Conservation (phyloP, 2,888 invertebrate species). For the Geotrupes spiniger region DNA sequence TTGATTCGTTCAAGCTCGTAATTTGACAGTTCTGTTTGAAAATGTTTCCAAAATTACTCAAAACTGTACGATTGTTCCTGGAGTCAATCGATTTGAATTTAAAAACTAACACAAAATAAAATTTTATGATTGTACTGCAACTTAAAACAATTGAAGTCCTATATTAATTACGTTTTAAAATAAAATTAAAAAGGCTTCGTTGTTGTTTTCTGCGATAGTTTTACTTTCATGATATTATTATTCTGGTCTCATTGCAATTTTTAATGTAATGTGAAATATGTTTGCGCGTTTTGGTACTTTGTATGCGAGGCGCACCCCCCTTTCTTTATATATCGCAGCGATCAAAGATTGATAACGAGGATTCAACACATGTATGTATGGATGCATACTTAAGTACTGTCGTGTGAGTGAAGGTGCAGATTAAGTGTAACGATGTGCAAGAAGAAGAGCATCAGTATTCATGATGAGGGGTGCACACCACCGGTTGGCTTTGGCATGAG, state of each 20-base stretch:
- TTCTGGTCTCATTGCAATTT: constrained; percentile 1
- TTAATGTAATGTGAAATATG: not conserved
- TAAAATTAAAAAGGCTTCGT: no score
- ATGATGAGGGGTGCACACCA: constrained; percentile 25
- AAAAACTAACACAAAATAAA: no score
- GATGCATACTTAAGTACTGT: constrained; percentile 25
- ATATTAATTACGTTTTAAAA: no score
- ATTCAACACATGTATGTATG: constrained; percentile 23
- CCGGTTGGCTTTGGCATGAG: constrained; percentile 29
- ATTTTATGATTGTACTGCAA: no score
- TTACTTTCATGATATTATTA: not conserved
- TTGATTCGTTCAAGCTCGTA: no score
- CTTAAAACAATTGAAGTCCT: no score
- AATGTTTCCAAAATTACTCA: no score
- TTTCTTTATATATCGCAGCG: constrained; percentile 5
- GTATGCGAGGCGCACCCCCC: not conserved
- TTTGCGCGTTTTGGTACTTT: constrained; percentile 2
- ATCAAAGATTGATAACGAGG: constrained; percentile 7
- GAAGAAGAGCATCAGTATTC: constrained; percentile 29
- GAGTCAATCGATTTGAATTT: no score
- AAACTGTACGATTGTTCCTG: no score
- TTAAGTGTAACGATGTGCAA: constrained; percentile 27
- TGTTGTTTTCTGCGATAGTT: no score
- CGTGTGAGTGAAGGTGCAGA: constrained; percentile 23
- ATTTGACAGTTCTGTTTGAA: no score